Percentiles rank a stretch among this genome's conserved stretches.
Evolutionary conservation across 2,888 invertebrate species (phyloP).

Genomic region (Eupeodes luniger): DNA sequence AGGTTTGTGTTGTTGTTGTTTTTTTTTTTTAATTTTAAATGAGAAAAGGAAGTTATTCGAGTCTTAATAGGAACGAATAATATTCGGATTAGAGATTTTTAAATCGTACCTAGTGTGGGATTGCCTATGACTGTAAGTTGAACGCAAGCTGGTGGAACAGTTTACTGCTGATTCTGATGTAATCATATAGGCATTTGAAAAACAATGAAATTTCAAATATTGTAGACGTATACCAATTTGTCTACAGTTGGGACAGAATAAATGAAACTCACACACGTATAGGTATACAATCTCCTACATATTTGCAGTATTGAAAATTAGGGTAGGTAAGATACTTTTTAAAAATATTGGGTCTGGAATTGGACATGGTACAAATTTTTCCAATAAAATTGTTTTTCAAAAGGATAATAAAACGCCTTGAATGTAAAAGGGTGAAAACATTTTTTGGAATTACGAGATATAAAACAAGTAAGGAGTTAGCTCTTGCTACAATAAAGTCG

Average conservation of each 20-base stretch:
- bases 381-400: too few species aligned
- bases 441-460: too few species aligned
- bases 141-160: neutral
- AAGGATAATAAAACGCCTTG: too few species aligned
- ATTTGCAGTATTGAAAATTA: too few species aligned
- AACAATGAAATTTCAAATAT: neutral
- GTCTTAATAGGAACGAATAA: slow-evolving; percentile 62
- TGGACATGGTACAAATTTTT: too few species aligned
- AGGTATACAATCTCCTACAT: too few species aligned
- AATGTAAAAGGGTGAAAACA: too few species aligned
- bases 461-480: too few species aligned
- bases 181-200: neutral
- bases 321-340: too few species aligned
- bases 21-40: slow-evolving; percentile 1
- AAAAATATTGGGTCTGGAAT: too few species aligned
- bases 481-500: too few species aligned
- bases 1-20: neutral
- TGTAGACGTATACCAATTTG: neutral
- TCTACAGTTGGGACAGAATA: neutral
- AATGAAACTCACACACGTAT: neutral
- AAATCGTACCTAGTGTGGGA: slow-evolving; percentile 31
- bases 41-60: slow-evolving; percentile 51
- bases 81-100: slow-evolving; percentile 65
- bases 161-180: neutral
- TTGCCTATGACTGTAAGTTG: slow-evolving; percentile 14